These are phyloP conservation scores for Okamejei kenojei DNA, from an alignment of 2,797 vertebrate genomes.

Conservation along the genomic window DNA sequence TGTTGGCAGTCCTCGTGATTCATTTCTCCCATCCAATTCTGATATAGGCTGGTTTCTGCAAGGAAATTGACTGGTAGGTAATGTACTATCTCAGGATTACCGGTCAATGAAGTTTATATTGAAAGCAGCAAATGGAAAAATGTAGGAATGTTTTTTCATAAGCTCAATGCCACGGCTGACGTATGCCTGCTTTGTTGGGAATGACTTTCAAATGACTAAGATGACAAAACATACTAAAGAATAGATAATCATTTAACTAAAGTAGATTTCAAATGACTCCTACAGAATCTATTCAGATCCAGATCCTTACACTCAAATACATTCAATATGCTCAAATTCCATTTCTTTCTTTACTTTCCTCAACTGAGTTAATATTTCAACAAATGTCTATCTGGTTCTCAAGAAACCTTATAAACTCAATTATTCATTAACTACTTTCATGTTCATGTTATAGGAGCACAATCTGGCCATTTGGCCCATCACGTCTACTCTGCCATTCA, in stretches of 20 bases:
- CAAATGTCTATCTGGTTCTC: neutral
- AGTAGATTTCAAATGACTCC: neutral
- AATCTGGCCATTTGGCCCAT: too few relatives aligned
- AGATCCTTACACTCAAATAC: neutral
- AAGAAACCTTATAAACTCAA: neutral
- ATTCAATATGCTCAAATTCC: neutral
- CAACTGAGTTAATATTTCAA: neutral
- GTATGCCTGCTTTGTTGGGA: neutral
- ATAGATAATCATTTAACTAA: neutral
- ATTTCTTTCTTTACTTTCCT: neutral
- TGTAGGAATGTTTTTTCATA: neutral
- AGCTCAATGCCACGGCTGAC: neutral
- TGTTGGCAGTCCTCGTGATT: neutral
- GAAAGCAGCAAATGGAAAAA: constrained; percentile 9
- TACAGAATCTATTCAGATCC: neutral
- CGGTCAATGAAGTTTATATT: neutral
- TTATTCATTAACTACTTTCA: too few relatives aligned
- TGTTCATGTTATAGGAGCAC: too few relatives aligned
- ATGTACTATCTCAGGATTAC: neutral
- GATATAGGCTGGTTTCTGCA: neutral
- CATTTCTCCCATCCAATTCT: constrained; percentile 5
- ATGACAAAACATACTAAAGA: neutral
- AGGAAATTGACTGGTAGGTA: neutral
- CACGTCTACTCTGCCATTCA: too few relatives aligned
- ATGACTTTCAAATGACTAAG: neutral